Evolutionary conservation across 2,113 vertebrate species (phyloP).

Genomic region (Reinhardtius hippoglossoides): DNA sequence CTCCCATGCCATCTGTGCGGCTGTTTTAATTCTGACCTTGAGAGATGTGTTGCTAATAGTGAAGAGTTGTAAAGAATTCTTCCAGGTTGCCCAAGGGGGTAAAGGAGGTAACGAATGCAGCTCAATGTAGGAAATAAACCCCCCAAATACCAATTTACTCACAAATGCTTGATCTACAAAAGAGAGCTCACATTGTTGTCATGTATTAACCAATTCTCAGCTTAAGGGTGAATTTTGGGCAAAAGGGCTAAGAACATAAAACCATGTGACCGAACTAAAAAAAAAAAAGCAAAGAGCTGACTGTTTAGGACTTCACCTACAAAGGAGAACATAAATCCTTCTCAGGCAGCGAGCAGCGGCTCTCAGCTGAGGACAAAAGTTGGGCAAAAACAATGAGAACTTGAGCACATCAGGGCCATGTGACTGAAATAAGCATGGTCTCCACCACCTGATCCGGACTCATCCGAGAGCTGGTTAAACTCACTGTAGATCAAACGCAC

Average conservation of each 20-base stretch:
- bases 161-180: slow-evolving; percentile 8
- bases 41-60: slow-evolving; percentile 36
- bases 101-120: neutral
- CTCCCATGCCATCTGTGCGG: slow-evolving; percentile 1
- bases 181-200: neutral
- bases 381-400: slow-evolving; percentile 51
- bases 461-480: slow-evolving; percentile 70
- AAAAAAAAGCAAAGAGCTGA: neutral
- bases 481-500: slow-evolving; percentile 75
- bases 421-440: slow-evolving; percentile 64
- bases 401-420: slow-evolving; percentile 57
- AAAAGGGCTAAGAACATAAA: slow-evolving; percentile 18
- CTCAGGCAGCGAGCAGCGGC: slow-evolving; percentile 30
- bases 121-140: slow-evolving; percentile 9
- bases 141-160: neutral
- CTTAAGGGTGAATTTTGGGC: slow-evolving; percentile 6
- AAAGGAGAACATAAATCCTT: slow-evolving; percentile 48
- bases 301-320: slow-evolving; percentile 34
- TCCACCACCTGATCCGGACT: slow-evolving; percentile 69
- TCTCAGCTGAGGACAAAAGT: slow-evolving; percentile 39
- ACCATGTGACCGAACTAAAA: slow-evolving; percentile 27
- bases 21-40: slow-evolving; percentile 46
- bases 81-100: slow-evolving; percentile 19
- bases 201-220: neutral
- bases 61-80: slow-evolving; percentile 29